Evolutionary conservation across 1,140 invertebrate species (phyloP), one percentile per base, ranked within the genome.

Genomic region (Caenorhabditis brenneri): DNA sequence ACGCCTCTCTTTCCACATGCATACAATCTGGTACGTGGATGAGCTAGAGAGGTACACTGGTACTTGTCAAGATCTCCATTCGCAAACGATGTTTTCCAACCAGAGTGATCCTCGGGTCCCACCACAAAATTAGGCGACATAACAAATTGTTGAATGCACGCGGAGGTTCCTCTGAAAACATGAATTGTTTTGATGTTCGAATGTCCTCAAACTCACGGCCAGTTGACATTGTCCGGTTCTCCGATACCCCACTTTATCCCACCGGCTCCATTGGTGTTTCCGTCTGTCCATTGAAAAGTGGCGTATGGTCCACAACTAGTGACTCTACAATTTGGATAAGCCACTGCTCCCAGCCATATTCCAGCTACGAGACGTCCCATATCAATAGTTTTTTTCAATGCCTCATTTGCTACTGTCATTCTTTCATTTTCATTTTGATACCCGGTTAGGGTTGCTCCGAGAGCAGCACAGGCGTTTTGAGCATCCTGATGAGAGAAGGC

Each of bases 1-100:
- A 51, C 49, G n/a, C 49, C 49, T 29, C 24, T 58, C 53, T 58
- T 65, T 65, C 58, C 58, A 36, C 58, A 65, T 65, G 31, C 58
- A 16, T 65, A 65, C 29, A 65, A 33, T 36, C 58, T 33, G 29
- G 58, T 65, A 12, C 15, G 1, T 4, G 58, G 58, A 7, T 33
- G 19, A 19, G 29, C 58, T 33, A 15, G 58, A 16, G 29, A 3
- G 12, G 12, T 22, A 19, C 58, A 65, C 58, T 33, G n/a, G 31
- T 65, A 65, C 58, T 65, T 65, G 15, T 65, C 58, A 3, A 65
- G 19, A 7, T 65, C 58, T 65, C 58, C 58, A 36, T 65, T 22
- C 12, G 1, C 9, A 22, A 65, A 65, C 24, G 0, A 6, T 7
- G 22, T 55, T 29, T 27, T 55, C 53, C 53, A 55, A 10, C 7